Evolutionary conservation across 2,888 invertebrate genomes (phyloP).

Genomic region (Polietes domitor): DNA sequence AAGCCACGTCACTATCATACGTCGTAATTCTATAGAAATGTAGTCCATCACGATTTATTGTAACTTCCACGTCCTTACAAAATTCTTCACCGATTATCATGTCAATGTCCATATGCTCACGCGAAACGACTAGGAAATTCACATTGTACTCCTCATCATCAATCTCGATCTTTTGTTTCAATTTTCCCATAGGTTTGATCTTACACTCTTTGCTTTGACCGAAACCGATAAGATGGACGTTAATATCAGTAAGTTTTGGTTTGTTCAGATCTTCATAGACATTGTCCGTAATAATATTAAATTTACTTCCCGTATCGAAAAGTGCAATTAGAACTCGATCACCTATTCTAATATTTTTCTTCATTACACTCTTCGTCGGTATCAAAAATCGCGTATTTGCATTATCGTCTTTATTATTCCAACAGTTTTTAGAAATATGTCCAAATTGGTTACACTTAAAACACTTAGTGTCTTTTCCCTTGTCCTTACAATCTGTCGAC

Average conservation of each 20-base stretch:
- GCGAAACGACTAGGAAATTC: constrained; percentile 23
- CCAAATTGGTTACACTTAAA: too few relatives aligned
- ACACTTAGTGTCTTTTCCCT: constrained; percentile 37
- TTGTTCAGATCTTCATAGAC: background rate
- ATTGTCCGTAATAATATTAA: constrained; percentile 9
- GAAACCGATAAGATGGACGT: constrained; percentile 38
- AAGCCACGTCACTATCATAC: too few relatives aligned
- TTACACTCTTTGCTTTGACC: constrained; percentile 2
- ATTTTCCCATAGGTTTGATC: constrained; percentile 8
- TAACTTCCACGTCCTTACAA: constrained; percentile 33
- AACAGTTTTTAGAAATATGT: constrained; percentile 47
- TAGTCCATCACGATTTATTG: constrained; percentile 6
- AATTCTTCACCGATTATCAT: constrained; percentile 37
- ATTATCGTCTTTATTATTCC: constrained; percentile 9
- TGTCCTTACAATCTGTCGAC: background rate
- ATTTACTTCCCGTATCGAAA: constrained; percentile 32
- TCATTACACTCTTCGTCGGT: constrained; percentile 18
- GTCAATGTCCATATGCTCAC: constrained; percentile 20
- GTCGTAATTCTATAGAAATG: background rate
- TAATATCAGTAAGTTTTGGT: background rate
- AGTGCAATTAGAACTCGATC: constrained; percentile 33
- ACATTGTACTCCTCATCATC: constrained; percentile 34
- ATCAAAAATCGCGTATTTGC: constrained; percentile 25
- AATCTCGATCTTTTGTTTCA: constrained; percentile 5
- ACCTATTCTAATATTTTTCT: constrained; percentile 18